Evolutionary conservation across 1,140 invertebrate genomes (phyloP), one percentile per base, ranked within the genome.

Genomic region (Druon quercuslanigerum): DNA sequence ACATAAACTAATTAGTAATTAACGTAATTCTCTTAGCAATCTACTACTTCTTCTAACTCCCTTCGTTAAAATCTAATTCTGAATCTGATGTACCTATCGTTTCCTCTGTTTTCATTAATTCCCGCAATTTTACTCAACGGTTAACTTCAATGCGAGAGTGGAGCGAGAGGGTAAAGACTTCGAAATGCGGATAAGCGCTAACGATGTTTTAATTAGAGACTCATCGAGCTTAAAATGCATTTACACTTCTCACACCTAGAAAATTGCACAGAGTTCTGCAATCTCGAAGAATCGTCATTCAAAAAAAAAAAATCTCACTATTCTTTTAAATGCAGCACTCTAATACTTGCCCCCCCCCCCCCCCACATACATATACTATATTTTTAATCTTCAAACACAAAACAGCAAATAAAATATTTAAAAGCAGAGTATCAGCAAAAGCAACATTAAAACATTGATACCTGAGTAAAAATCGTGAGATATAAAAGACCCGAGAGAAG

Each of bases 231-330:
- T 66, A 66, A 66, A 66, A 66, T 66, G 60, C 60, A 66, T 66
- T 66, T 40, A 66, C 60, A 66, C 60, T 66, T 14, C 60, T 66
- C 33, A 66, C 33, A 46, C 25, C 60, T 66, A 25, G 25, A n/a
- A 66, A 66, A 66, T 66, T 66, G 60, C 60, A 16, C 25, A 66
- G 25, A 9, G 25, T 66, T 66, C 40, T 66, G 60, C 73, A 54
- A 50, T n/a, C 60, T 52, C 81, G 75, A 82, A 83, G 77, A 74
- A 71, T 72, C 80, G 83, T 74, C 66, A 76, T 52, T 46, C 19
- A 71, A 9, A 12, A n/a, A 20, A n/a, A 79, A 71, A 17, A 46
- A 20, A 40, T 40, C 33, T 16, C 33, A 66, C 60, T 33, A 66
- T 66, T 66, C 33, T 33, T 40, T 40, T 40, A 25, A 66, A 40